Conservation (phyloP, 2,888 invertebrate genomes). For the Bembecia ichneumoniformis region DNA sequence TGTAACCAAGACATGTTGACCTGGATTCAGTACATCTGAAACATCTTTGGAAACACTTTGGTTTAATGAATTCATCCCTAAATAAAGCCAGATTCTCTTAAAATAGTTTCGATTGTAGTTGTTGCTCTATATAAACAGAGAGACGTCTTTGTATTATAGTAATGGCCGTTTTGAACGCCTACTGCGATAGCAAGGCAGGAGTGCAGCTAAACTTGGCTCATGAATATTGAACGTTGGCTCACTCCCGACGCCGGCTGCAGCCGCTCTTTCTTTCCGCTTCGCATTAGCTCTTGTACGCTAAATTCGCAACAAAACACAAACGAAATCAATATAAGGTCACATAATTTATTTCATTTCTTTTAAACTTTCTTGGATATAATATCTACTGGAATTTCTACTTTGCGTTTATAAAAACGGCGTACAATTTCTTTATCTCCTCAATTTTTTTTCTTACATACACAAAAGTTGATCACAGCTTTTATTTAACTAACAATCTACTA, state of each 20-base stretch:
- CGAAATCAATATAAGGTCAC: too few relatives aligned
- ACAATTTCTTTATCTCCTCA: too few relatives aligned
- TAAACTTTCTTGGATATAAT: too few relatives aligned
- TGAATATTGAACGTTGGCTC: constrained; percentile 52
- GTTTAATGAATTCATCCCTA: too few relatives aligned
- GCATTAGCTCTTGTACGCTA: background rate
- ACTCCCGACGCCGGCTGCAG: constrained; percentile 21
- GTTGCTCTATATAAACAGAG: constrained; percentile 12
- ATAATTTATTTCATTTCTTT: too few relatives aligned
- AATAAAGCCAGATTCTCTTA: background rate
- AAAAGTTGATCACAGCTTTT: too few relatives aligned
- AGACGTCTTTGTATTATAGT: constrained; percentile 37
- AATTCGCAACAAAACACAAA: background rate
- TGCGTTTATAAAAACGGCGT: too few relatives aligned
- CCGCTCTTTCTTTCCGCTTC: background rate
- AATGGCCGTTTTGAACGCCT: constrained; percentile 43
- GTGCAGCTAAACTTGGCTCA: constrained; percentile 42
- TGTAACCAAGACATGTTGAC: too few relatives aligned
- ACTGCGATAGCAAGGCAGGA: constrained; percentile 32
- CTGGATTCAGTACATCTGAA: too few relatives aligned
- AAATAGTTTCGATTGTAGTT: background rate
- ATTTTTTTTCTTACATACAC: too few relatives aligned
- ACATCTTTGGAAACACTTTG: background rate
- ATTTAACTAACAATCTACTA: too few relatives aligned
- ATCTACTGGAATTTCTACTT: too few relatives aligned